These are phyloP conservation scores for Pachycephus smyrnensis DNA, from an alignment of 2,888 invertebrate species.

Conservation along the genomic window DNA sequence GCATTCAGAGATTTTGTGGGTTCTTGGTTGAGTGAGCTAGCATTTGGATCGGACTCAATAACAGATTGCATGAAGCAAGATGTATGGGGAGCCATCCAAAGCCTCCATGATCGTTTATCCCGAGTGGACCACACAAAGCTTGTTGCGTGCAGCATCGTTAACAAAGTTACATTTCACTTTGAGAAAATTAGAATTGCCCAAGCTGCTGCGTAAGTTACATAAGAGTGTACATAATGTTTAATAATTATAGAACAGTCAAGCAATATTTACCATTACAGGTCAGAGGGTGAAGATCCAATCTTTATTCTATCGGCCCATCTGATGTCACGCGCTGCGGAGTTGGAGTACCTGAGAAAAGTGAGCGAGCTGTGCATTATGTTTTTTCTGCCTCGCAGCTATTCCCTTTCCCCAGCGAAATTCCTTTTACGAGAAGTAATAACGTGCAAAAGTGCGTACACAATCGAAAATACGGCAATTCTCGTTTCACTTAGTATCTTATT, in stretches of 20 bases:
- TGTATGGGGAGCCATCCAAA: slow-evolving; percentile 83
- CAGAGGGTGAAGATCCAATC: slow-evolving; percentile 70
- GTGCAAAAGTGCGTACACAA: slow-evolving; percentile 77
- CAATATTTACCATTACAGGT: slow-evolving; percentile 34
- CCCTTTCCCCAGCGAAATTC: slow-evolving; percentile 81
- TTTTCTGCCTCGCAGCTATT: slow-evolving; percentile 85
- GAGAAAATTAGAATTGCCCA: slow-evolving; percentile 85
- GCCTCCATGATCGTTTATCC: slow-evolving; percentile 79
- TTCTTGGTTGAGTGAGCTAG: slow-evolving; percentile 80
- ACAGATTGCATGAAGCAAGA: slow-evolving; percentile 81
- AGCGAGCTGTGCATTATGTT: slow-evolving; percentile 87
- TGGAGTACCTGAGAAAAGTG: slow-evolving; percentile 83
- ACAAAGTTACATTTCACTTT: slow-evolving; percentile 85
- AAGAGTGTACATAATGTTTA: neutral
- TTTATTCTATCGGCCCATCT: slow-evolving; percentile 83
- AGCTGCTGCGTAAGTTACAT: slow-evolving; percentile 76
- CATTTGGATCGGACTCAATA: slow-evolving; percentile 75
- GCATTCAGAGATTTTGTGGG: slow-evolving; percentile 83
- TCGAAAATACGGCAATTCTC: neutral
- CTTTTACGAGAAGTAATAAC: slow-evolving; percentile 86
- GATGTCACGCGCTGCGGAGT: slow-evolving; percentile 78
- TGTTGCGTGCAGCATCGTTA: slow-evolving; percentile 85
- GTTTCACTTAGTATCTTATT: slow-evolving; percentile 13
- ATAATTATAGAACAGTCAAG: too few relatives aligned
- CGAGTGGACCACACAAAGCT: slow-evolving; percentile 86